Conservation (phyloP, 1,140 invertebrate species). For the Brachystomella parvula region DNA sequence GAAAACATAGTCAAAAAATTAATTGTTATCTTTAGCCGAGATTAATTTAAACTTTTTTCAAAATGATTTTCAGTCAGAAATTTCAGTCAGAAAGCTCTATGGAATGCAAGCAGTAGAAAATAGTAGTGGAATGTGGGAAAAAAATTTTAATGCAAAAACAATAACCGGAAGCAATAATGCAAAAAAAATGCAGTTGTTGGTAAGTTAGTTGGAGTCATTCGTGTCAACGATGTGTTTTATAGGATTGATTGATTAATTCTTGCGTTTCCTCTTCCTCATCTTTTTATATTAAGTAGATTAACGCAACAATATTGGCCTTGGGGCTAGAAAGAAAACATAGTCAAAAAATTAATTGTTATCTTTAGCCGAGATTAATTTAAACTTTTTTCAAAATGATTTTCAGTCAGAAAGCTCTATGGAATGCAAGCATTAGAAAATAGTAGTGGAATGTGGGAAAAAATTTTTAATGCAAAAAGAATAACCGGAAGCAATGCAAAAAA, state of each 20-base stretch:
- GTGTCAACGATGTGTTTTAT: too few species aligned
- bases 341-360: background rate
- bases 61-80: background rate
- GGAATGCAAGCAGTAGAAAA: too few species aligned
- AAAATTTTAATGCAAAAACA: background rate
- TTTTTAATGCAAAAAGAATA: background rate
- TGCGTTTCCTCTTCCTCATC: too few species aligned
- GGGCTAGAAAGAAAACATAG: background rate
- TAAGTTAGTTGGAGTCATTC: too few species aligned
- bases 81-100: background rate
- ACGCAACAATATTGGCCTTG: background rate
- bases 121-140: background rate
- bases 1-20: background rate
- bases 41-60: background rate
- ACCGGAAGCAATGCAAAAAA: too few species aligned
- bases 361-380: background rate
- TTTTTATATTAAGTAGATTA: background rate
- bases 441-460: background rate
- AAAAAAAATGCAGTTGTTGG: background rate
- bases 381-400: background rate
- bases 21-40: background rate
- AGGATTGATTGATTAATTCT: too few species aligned
- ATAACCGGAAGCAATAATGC: too few species aligned
- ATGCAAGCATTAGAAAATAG: too few species aligned
- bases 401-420: background rate